Evolutionary conservation across 1,140 invertebrate genomes (phyloP), one percentile per base, ranked within the genome.

Genomic region (Drosophila kohkoa): DNA sequence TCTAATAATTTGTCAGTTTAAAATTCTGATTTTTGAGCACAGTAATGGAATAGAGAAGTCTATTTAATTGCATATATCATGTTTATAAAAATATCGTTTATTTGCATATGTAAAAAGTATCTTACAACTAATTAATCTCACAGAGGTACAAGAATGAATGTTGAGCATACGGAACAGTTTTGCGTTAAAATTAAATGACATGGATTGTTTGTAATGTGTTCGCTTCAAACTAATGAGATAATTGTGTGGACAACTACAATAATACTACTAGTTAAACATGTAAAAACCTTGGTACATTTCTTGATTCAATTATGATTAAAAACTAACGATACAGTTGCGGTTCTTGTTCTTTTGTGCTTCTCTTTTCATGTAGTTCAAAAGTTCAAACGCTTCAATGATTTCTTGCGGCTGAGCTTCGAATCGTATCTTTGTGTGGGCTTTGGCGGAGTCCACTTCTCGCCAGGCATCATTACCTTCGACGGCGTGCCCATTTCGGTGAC

Each of bases 401-500:
- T 89, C 32, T 89, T 89, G 6, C 81, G 73, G 7, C 57, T 89
- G 15, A 79, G 74, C 32, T 89, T 89, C 2, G 69, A 77, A 43
- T 89, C 81, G 30, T 59, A 64, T 16, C 65, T 83, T 13, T 89
- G 81, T n/a, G 52, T 30, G 28, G 65, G 81, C 25, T 80, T 80
- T 5, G 85, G 85, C n/a, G 85, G 85, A 10, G 85, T 89, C 16
- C 75, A 38, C 3, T 46, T 72, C 38, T 81, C 85, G 3, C 45
- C 54, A n/a, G 86, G 86, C 78, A 81, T 75, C 86, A 89, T 79
- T 0, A 89, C 54, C 32, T 89, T 89, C 1, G 85, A 89, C 15
- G 85, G 85, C 5, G 85, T 89, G 28, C 82, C 85, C 52, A 89
- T 64, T 5, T 89, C 85, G 32, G 81, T 85, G 66, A 89, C 86